Base-by-base conservation (phyloP, 2,113 vertebrate genomes). In the Corapipo altera region DNA sequence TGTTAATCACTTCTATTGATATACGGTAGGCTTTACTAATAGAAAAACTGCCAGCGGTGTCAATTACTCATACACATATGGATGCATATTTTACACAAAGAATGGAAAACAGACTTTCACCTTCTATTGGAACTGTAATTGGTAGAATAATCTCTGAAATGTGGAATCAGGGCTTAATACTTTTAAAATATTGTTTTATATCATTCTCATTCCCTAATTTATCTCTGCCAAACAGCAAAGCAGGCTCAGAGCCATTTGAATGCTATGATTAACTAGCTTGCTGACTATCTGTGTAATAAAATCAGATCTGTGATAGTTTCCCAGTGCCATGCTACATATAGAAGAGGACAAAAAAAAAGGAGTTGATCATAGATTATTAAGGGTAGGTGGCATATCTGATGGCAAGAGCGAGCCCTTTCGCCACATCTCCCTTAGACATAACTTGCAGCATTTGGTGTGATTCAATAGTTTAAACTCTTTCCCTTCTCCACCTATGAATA, bases 1-100 rank as follows among this genome's bases (percentile, higher is more conserved):
- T 85, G 88, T 92, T 84, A 88, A 93, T 97, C 92, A 81, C 66
- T 91, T 85, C 65, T 87, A 91, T 27, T 94, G 95, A 95, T 93
- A 84, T 51, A 88, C 15, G 24, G 44, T 43, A 86, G 35, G 35
- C 48, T 89, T 86, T 78, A 77, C 48, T 55, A 92, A 89, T 17
- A 92, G 80, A 87, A 95, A 84, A 94, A 41, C 35, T 89, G 39
- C 39, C 69, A 75, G 76, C 73, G 71, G 35, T n/a, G 21, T 91
- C 80, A 84, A 81, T 86, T 92, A 93, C 41, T 86, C 89, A 81
- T 46, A 73, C 21, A 75, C 2, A 5, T 22, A 51, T 1, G 1
- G 26, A 71, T 20, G 30, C 44, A 49, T 37, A 76, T 54, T 69
- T 71, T 65, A 57, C 21, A 80, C 20, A 89, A 79, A 91, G 67